A percentile compares a stretch with the other conserved stretches of the same genome.
These are phyloP conservation scores for Spea bombifrons DNA, from an alignment of 2,113 vertebrate species.

Conservation along the genomic window DNA sequence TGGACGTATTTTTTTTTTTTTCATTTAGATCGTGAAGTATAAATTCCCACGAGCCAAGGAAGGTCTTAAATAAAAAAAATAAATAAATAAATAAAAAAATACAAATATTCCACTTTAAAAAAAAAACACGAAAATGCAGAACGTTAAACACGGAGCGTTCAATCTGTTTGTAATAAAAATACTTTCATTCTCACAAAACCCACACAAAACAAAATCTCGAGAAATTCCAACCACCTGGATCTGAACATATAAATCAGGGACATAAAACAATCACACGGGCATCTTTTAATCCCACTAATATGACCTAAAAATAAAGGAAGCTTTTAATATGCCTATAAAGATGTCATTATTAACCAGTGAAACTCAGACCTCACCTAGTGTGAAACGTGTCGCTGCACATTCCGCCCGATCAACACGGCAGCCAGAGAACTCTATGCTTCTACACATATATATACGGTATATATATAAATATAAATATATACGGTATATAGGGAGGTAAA, in stretches of 20 bases:
- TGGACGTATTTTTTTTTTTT: too few species aligned
- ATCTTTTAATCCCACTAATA: constrained; percentile 46
- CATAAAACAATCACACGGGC: constrained; percentile 42
- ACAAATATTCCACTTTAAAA: too few species aligned
- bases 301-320: constrained; percentile 47
- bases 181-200: constrained; percentile 38
- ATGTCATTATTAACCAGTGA: constrained; percentile 41
- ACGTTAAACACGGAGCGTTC: background rate
- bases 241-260: constrained; percentile 35
- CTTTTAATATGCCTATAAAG: constrained; percentile 42
- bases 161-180: constrained; percentile 47
- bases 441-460: too few species aligned
- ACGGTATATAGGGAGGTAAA: background rate
- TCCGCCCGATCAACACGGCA: background rate
- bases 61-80: too few species aligned
- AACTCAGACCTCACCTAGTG: constrained; percentile 42
- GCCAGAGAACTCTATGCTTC: background rate
- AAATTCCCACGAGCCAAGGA: too few species aligned
- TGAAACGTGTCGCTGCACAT: constrained; percentile 16
- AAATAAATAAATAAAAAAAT: too few species aligned
- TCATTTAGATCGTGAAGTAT: too few species aligned
- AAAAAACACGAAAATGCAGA: too few species aligned
- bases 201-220: constrained; percentile 35
- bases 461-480: background rate
- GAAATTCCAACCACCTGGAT: constrained; percentile 30